phyloP scores from a whole-genome alignment of 1,140 invertebrate genomes.

The Drosophila tani region DNA sequence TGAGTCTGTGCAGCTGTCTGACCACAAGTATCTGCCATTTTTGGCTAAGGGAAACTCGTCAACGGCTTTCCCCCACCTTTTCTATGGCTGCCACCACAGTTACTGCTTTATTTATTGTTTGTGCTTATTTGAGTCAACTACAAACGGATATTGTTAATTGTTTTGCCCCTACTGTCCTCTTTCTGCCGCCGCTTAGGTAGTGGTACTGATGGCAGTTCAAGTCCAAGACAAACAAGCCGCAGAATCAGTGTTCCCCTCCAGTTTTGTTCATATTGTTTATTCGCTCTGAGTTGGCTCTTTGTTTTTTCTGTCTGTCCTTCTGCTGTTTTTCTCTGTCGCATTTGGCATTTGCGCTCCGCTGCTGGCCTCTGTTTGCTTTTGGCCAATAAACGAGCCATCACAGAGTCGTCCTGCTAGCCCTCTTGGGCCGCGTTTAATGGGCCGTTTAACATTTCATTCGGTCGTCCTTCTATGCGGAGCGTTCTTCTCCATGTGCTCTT shows the following conservation, averaged over 20 bases:
- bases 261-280: constrained; percentile 68
- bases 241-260: constrained; percentile 31
- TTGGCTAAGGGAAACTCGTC: constrained; percentile 28
- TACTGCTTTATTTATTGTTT: constrained; percentile 81
- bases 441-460: constrained; percentile 70
- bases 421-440: constrained; percentile 63
- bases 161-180: constrained; percentile 51
- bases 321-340: constrained; percentile 51
- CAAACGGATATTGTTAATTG: constrained; percentile 81
- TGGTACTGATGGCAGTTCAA: constrained; percentile 38
- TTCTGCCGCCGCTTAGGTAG: constrained; percentile 17
- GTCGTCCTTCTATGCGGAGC: constrained; percentile 10
- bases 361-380: constrained; percentile 75
- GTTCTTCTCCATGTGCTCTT: constrained; percentile 1
- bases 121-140: constrained; percentile 81
- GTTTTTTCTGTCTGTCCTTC: constrained; percentile 35
- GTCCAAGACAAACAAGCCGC: constrained; percentile 71
- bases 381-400: constrained; percentile 68
- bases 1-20: not conserved
- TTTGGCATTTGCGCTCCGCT: constrained; percentile 64
- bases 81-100: constrained; percentile 36
- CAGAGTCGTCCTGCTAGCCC: not conserved
- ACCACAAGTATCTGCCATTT: not conserved
- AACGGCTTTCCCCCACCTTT: constrained; percentile 41
- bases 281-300: constrained; percentile 48